These are phyloP conservation scores for Triplophysa tibetana DNA, from an alignment of 2,113 vertebrate genomes.

Conservation along the genomic window DNA sequence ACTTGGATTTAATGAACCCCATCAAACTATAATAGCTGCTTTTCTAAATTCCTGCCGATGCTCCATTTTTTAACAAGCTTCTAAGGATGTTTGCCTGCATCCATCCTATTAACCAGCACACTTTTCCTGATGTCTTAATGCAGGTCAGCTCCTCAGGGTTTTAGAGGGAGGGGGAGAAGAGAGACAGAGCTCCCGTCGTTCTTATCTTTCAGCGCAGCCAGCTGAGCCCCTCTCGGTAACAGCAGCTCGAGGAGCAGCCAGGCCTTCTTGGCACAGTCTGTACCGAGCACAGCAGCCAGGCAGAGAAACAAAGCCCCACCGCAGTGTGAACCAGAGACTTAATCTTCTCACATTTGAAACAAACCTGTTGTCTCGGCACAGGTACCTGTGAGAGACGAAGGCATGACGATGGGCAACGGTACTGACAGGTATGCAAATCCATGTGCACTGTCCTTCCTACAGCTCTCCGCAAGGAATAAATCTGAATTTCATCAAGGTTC, in stretches of 20 bases:
- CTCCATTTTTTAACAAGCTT: slow-evolving; percentile 66
- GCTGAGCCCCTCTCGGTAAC: slow-evolving; percentile 61
- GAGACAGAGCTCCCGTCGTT: slow-evolving; percentile 20
- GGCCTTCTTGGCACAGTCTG: slow-evolving; percentile 65
- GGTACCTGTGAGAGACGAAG: slow-evolving; percentile 45
- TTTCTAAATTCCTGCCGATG: slow-evolving; percentile 71
- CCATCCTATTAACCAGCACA: slow-evolving; percentile 64
- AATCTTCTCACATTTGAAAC: slow-evolving; percentile 60
- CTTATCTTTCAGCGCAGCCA: slow-evolving; percentile 73
- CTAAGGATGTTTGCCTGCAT: slow-evolving; percentile 66
- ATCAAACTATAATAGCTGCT: slow-evolving; percentile 68
- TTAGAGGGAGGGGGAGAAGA: slow-evolving; percentile 57
- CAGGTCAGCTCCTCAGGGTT: slow-evolving; percentile 66
- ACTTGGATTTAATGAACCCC: slow-evolving; percentile 66
- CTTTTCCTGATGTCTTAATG: slow-evolving; percentile 72
- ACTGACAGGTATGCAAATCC: slow-evolving; percentile 62
- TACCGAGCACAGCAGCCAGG: slow-evolving; percentile 31
- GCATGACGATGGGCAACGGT: slow-evolving; percentile 43
- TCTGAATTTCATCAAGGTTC: slow-evolving; percentile 62
- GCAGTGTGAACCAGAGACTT: slow-evolving; percentile 62
- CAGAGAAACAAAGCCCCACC: slow-evolving; percentile 64
- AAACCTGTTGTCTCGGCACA: slow-evolving; percentile 29
- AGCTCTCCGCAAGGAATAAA: slow-evolving; percentile 53
- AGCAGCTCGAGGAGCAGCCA: slow-evolving; percentile 57
- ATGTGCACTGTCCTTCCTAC: slow-evolving; percentile 54